These are phyloP conservation scores for Arothron firmamentum DNA, from an alignment of 2,113 vertebrate genomes.

Conservation along the genomic window DNA sequence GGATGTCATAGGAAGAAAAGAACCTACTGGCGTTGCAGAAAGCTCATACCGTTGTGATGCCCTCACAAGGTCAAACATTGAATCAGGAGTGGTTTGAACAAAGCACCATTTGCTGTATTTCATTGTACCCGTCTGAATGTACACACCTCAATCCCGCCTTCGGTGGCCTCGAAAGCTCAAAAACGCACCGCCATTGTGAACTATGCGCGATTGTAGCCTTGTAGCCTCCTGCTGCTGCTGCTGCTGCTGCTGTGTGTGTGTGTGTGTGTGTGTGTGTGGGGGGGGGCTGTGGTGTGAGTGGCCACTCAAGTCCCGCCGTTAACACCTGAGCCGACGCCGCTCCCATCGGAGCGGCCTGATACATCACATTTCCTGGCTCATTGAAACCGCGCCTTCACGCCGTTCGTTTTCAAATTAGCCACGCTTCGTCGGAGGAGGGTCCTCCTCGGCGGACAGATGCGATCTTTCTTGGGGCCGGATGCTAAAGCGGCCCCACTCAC, in stretches of 20 bases:
- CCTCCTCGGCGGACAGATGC: constrained; percentile 38
- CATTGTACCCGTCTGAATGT: constrained; percentile 5
- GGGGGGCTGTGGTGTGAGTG: constrained; percentile 46
- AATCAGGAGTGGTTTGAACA: constrained; percentile 2
- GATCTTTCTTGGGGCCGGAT: constrained; percentile 35
- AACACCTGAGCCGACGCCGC: constrained; percentile 68
- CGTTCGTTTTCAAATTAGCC: constrained; percentile 68
- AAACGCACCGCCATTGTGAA: not conserved
- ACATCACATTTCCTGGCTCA: constrained; percentile 75
- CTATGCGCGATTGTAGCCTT: no score
- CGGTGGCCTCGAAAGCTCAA: no score
- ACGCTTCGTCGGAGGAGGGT: constrained; percentile 64
- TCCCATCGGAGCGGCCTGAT: constrained; percentile 69
- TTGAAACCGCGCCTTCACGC: constrained; percentile 54
- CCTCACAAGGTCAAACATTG: no score
- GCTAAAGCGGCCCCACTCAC: constrained; percentile 45
- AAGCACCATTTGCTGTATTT: constrained; percentile 4
- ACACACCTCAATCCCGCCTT: no score
- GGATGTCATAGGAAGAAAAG: no score
- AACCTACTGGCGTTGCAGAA: no score
- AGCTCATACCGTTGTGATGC: no score
- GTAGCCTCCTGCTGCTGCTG: no score
- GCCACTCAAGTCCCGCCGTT: constrained; percentile 63
- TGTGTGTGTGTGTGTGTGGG: no score
- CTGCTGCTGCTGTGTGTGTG: no score